Conservation (phyloP, 2,113 vertebrate genomes). For the Panthera uncia region DNA sequence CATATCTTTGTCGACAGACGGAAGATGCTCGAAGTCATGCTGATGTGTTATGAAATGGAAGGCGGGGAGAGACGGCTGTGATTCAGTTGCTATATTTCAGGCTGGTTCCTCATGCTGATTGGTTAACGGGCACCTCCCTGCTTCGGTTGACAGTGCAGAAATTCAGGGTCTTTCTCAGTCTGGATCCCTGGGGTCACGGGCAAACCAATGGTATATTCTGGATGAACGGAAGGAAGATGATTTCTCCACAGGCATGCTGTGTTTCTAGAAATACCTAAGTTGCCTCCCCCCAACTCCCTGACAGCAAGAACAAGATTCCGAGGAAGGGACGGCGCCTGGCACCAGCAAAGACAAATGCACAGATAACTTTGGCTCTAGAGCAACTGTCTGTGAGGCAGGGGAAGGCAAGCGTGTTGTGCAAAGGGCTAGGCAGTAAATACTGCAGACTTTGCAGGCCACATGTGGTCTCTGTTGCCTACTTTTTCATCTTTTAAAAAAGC, state of each 20-base stretch:
- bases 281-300: not conserved
- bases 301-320: not conserved
- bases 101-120: not conserved
- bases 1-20: not conserved
- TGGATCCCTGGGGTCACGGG: not conserved
- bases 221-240: not conserved
- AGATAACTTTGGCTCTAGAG: not conserved
- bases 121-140: not conserved
- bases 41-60: not conserved
- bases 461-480: not conserved
- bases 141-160: not conserved
- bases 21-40: not conserved
- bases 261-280: not conserved
- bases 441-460: not conserved
- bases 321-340: not conserved
- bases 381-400: not conserved
- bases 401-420: rapidly evolving
- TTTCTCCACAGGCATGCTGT: not conserved
- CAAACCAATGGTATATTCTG: not conserved
- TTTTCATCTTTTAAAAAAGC: not conserved
- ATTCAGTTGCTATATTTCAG: not conserved
- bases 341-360: not conserved
- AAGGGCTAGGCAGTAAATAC: not conserved
- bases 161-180: not conserved
- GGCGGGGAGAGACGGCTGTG: not conserved